These are phyloP conservation scores for Trochalopteron elliotii DNA, from an alignment of 2,113 vertebrate genomes.

Conservation along the genomic window DNA sequence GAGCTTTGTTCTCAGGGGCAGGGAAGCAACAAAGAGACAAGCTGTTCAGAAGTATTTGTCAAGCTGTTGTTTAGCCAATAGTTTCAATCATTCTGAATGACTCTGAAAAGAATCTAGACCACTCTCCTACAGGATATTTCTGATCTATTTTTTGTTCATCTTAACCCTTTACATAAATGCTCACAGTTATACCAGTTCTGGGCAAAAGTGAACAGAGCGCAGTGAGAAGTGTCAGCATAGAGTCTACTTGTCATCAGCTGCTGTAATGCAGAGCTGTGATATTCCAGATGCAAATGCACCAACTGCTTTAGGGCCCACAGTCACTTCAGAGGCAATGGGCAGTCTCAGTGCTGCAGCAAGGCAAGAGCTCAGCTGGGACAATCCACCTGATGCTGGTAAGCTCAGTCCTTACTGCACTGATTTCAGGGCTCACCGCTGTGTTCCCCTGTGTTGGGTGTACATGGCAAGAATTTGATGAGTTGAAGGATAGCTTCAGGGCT, in stretches of 20 bases:
- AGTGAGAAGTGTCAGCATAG: not conserved
- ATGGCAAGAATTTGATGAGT: not conserved
- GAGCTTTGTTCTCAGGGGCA: slow-evolving; percentile 12
- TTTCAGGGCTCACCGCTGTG: not conserved
- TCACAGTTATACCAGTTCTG: not conserved
- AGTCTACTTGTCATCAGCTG: not conserved
- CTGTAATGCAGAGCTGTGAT: not conserved
- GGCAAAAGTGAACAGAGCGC: not conserved
- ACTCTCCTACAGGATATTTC: not conserved
- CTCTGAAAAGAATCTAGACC: not conserved
- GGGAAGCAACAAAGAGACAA: not conserved
- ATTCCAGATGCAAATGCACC: not conserved
- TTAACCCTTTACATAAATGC: not conserved
- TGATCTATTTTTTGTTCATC: not conserved
- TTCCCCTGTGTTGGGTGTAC: not conserved
- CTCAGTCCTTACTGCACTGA: not conserved
- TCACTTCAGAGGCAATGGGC: not conserved
- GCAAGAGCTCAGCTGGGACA: not conserved
- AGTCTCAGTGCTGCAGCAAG: not conserved
- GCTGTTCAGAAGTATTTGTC: not conserved
- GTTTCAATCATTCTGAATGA: not conserved
- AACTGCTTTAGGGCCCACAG: not conserved
- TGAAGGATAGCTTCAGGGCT: not conserved
- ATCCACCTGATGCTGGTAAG: not conserved
- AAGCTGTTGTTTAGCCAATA: slow-evolving; percentile 16